Percentiles rank a stretch among this genome's conserved stretches.
phyloP scores from a whole-genome alignment of 2,797 vertebrate species.

The Enteromius anoplus region DNA sequence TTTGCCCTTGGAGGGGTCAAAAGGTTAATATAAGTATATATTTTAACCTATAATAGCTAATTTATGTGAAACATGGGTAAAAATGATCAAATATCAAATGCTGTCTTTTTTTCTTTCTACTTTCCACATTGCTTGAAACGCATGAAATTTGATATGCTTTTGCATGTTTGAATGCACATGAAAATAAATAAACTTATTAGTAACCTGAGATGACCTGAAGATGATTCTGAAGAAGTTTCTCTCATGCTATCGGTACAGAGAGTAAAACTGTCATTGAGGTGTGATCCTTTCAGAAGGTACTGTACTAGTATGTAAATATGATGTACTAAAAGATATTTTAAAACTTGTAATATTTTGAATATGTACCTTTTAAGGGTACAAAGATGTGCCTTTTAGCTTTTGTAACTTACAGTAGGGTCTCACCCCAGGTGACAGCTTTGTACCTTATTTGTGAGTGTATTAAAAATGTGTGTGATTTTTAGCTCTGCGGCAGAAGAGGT shows the following conservation, averaged over 20 bases:
- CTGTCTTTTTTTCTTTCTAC: not conserved
- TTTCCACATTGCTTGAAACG: not conserved
- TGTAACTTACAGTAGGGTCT: not conserved
- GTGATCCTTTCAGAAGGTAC: not conserved
- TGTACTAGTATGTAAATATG: not conserved
- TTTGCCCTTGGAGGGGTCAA: not conserved
- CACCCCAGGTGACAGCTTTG: not conserved
- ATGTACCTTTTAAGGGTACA: not conserved
- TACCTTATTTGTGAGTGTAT: not conserved
- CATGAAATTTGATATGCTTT: not conserved
- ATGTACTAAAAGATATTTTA: not conserved
- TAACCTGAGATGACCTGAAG: not conserved
- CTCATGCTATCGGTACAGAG: not conserved
- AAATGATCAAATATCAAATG: not conserved
- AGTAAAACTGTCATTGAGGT: not conserved
- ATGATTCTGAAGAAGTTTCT: not conserved
- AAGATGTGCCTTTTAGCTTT: not conserved
- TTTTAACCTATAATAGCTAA: not conserved
- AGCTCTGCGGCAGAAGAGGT: constrained; percentile 72
- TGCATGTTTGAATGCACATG: not conserved
- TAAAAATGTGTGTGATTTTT: constrained; percentile 49
- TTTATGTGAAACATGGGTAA: not conserved
- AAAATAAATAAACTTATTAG: not conserved
- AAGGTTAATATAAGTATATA: not conserved
- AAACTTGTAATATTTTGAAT: not conserved